Percentiles rank a stretch among this genome's conserved stretches.
These are phyloP conservation scores for Centruroides sculpturatus DNA, from an alignment of 1,140 invertebrate species.

Conservation along the genomic window DNA sequence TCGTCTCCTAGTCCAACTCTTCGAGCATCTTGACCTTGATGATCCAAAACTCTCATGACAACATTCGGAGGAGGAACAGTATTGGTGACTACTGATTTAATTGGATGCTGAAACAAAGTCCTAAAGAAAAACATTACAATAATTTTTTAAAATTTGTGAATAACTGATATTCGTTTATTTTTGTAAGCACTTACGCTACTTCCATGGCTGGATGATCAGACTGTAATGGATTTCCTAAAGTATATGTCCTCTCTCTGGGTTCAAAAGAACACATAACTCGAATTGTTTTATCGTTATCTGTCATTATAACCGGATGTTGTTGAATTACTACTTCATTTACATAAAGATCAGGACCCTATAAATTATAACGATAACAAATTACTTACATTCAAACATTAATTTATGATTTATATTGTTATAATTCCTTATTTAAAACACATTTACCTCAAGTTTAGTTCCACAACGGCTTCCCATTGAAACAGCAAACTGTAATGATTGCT, in stretches of 20 bases:
- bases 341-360: constrained; percentile 17
- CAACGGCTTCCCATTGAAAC: constrained; percentile 13
- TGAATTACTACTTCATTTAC: constrained; percentile 38
- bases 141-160: background rate
- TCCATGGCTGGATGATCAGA: constrained; percentile 6
- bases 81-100: constrained; percentile 30
- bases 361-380: too few species aligned
- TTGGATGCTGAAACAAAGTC: background rate
- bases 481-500: constrained; percentile 25
- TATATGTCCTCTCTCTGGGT: constrained; percentile 34
- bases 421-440: background rate
- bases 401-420: background rate
- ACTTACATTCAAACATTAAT: too few species aligned
- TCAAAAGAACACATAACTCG: constrained; percentile 38
- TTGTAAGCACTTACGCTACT: constrained; percentile 8
- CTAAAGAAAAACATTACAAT: background rate
- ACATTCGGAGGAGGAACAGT: constrained; percentile 37
- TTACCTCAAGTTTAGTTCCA: constrained; percentile 11
- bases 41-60: constrained; percentile 34
- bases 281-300: constrained; percentile 36
- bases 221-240: constrained; percentile 20
- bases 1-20: constrained; percentile 37
- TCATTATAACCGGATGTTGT: constrained; percentile 38
- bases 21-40: constrained; percentile 31
- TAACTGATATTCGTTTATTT: background rate